These are phyloP conservation scores for Drosophila ustulata DNA, from an alignment of 2,888 invertebrate genomes.

Conservation along the genomic window DNA sequence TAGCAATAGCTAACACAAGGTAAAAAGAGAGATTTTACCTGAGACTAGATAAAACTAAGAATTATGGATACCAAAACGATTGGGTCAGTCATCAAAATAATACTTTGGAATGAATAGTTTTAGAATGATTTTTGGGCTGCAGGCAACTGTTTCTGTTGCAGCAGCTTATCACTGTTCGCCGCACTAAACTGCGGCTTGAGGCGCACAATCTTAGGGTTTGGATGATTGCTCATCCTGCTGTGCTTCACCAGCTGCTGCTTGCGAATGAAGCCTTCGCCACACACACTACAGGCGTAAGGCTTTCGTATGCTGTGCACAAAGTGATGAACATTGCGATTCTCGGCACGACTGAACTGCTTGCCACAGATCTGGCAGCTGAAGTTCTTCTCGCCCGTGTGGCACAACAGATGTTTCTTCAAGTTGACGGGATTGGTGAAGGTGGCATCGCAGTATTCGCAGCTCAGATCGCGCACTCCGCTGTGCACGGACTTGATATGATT, in stretches of 20 bases:
- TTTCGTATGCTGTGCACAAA: slow-evolving; percentile 95
- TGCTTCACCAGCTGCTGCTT: slow-evolving; percentile 92
- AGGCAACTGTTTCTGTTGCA: not conserved
- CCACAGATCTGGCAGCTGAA: slow-evolving; percentile 93
- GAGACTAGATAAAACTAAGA: no score
- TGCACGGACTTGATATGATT: slow-evolving; percentile 93
- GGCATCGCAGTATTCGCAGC: slow-evolving; percentile 90
- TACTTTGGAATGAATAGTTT: not conserved
- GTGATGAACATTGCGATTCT: slow-evolving; percentile 93
- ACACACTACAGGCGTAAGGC: slow-evolving; percentile 93
- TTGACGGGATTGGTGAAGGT: slow-evolving; percentile 94
- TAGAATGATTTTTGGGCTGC: not conserved
- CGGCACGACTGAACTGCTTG: slow-evolving; percentile 93
- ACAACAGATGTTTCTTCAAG: slow-evolving; percentile 90
- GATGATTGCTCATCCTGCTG: slow-evolving; percentile 87
- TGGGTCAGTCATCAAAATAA: no score
- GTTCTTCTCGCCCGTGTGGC: slow-evolving; percentile 92
- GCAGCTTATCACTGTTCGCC: slow-evolving; percentile 42
- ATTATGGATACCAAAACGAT: no score
- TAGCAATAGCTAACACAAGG: slow-evolving; percentile 5
- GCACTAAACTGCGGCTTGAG: slow-evolving; percentile 90
- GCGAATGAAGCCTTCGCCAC: slow-evolving; percentile 93
- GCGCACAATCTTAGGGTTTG: slow-evolving; percentile 92
- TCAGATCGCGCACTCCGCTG: slow-evolving; percentile 91
- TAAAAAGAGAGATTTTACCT: slow-evolving; percentile 9